These are phyloP conservation scores for Valencia hispanica DNA, from an alignment of 2,797 vertebrate species.

Conservation along the genomic window DNA sequence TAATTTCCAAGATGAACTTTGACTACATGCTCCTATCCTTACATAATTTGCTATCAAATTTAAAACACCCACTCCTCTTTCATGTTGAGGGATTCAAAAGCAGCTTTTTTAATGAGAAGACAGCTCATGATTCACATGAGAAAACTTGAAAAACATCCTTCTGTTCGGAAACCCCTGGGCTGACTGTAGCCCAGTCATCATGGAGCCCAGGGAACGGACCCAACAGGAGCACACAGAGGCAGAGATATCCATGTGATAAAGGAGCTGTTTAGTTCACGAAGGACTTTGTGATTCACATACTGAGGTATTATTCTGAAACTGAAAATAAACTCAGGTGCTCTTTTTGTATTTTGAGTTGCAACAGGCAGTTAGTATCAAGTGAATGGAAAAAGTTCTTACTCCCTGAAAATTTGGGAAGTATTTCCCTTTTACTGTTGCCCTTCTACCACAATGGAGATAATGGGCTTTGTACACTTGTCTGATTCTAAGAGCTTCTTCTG, in stretches of 20 bases:
- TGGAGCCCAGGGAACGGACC: conserved; percentile 52
- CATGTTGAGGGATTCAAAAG: conserved; percentile 55
- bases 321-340: conserved; percentile 25
- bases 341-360: conserved; percentile 29
- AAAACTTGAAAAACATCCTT: conserved; percentile 65
- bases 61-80: conserved; percentile 59
- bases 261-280: conserved; percentile 37
- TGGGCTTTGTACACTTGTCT: conserved; percentile 62
- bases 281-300: conserved; percentile 56
- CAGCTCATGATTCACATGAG: conserved; percentile 64
- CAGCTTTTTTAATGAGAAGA: conserved; percentile 68
- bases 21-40: conserved; percentile 35
- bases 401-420: conserved; percentile 53
- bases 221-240: conserved; percentile 5
- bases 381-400: conserved; percentile 47
- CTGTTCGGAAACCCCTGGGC: conserved; percentile 63
- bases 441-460: conserved; percentile 60
- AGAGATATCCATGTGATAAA: conserved; percentile 38
- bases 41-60: conserved; percentile 49
- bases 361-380: neutral
- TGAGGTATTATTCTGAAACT: conserved; percentile 38
- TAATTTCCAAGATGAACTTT: neutral
- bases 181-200: conserved; percentile 37
- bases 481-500: conserved; percentile 49
- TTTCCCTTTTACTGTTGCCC: conserved; percentile 47